These are phyloP conservation scores for Drosophila busckii DNA, from an alignment of 1,140 invertebrate species.

Conservation along the genomic window DNA sequence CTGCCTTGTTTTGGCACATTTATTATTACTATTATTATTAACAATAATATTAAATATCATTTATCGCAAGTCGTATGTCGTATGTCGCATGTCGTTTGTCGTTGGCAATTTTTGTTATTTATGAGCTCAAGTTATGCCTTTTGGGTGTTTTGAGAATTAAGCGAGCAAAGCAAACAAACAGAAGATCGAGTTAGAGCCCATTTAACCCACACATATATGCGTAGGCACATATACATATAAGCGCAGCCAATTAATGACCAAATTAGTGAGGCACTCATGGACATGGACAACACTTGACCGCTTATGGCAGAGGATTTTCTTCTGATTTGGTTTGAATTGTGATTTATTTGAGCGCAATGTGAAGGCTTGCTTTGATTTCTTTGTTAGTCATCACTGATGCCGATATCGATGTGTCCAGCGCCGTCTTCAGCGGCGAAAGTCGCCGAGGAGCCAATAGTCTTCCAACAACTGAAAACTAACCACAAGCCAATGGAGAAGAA, in stretches of 20 bases:
- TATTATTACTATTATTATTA: slow-evolving; percentile 68
- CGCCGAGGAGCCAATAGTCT: slow-evolving; percentile 39
- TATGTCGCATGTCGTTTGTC: slow-evolving; percentile 68
- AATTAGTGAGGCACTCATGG: slow-evolving; percentile 73
- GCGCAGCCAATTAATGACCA: slow-evolving; percentile 77
- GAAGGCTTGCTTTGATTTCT: slow-evolving; percentile 65
- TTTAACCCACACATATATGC: slow-evolving; percentile 22
- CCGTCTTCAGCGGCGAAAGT: slow-evolving; percentile 49
- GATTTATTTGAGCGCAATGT: slow-evolving; percentile 72
- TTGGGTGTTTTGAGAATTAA: slow-evolving; percentile 76
- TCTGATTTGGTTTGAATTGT: slow-evolving; percentile 76
- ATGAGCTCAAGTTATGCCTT: slow-evolving; percentile 77
- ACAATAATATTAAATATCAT: slow-evolving; percentile 73
- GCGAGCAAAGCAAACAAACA: slow-evolving; percentile 26
- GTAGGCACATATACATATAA: slow-evolving; percentile 36
- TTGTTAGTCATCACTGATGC: slow-evolving; percentile 48
- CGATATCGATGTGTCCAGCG: background rate
- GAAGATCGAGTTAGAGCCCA: slow-evolving; percentile 21
- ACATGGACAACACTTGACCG: slow-evolving; percentile 74
- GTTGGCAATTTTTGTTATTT: slow-evolving; percentile 76
- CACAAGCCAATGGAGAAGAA: slow-evolving; percentile 3
- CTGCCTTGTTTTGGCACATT: slow-evolving; percentile 67
- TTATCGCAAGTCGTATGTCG: no score
- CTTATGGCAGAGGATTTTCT: slow-evolving; percentile 72
- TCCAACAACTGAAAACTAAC: slow-evolving; percentile 2